Base-by-base conservation (phyloP, 2,113 vertebrate species). In the Caretta caretta region DNA sequence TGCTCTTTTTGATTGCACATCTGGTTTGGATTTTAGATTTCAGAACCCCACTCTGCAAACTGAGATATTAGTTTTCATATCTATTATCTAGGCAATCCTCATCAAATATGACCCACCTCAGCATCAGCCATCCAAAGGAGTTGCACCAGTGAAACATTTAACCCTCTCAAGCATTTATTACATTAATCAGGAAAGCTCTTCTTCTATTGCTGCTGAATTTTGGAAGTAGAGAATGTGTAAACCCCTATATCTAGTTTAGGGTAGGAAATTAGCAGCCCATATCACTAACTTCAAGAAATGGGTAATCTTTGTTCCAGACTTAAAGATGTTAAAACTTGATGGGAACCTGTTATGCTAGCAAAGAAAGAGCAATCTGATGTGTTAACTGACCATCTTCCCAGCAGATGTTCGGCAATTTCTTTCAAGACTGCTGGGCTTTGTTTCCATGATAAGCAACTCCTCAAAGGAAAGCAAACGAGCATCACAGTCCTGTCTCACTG, bases 11-110 rank as follows among this genome's bases (percentile, higher is more conserved):
- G 94, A 93, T 93, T 88, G 95, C 97, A 98, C 98, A 98, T 99
- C 98, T 99, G 98, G 98, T 98, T 98, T 98, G 95, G 87, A 98
- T 99, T 98, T 98, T 94, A 96, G 89, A 93, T 97, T 98, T 98
- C 96, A 97, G 98, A 97, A 97, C 96, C 94, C 97, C 38, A 97
- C 96, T 96, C 94, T 94, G 94, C 95, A 95, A 97, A 96, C 96
- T 96, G 97, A 96, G 97, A 96, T 93, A 88, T 98, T 97, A 92
- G 97, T 96, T 98, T 97, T 97, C 96, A 94, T 96, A 94, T 97
- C 96, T 95, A 91, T 97, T 96, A 97, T 97, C 94, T 95, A 93
- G 97, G 96, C 96, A 98, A 97, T 97, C 96, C 96, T 93, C 92
- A 96, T 29, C 50, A 89, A 72, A 88, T 57, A 86, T 1, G 6